phyloP scores from a whole-genome alignment of 2,888 invertebrate genomes.

The Oithona nana region DNA sequence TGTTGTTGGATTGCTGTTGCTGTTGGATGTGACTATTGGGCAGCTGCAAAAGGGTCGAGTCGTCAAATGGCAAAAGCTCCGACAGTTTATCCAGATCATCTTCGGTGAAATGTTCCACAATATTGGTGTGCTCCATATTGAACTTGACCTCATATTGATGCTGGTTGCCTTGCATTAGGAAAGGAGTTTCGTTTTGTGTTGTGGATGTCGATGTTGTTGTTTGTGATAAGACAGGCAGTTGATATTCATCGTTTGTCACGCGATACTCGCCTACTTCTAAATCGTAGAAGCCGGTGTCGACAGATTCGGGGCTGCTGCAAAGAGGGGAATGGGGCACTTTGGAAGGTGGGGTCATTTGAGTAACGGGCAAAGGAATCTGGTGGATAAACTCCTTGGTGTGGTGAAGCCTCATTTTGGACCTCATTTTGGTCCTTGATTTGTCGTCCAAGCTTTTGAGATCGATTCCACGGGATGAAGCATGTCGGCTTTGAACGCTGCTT shows the following conservation, averaged over 20 bases:
- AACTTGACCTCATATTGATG: neutral
- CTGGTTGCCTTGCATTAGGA: neutral
- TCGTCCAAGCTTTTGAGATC: neutral
- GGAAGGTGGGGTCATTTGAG: neutral
- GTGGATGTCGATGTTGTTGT: no score
- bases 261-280: neutral
- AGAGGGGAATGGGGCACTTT: neutral
- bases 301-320: neutral
- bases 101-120: neutral
- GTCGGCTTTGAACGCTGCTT: no score
- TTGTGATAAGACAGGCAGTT: no score
- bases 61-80: neutral
- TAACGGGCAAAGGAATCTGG: neutral
- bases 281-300: constrained; percentile 2
- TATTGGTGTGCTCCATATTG: neutral
- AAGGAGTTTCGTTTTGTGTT: neutral
- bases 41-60: neutral
- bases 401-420: neutral
- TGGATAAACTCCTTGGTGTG: neutral
- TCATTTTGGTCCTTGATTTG: neutral
- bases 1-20: neutral
- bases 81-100: neutral
- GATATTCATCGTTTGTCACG: neutral
- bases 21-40: neutral
- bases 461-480: no score